Base-by-base conservation (phyloP, 2,888 invertebrate species). In the Melanchra persicariae region DNA sequence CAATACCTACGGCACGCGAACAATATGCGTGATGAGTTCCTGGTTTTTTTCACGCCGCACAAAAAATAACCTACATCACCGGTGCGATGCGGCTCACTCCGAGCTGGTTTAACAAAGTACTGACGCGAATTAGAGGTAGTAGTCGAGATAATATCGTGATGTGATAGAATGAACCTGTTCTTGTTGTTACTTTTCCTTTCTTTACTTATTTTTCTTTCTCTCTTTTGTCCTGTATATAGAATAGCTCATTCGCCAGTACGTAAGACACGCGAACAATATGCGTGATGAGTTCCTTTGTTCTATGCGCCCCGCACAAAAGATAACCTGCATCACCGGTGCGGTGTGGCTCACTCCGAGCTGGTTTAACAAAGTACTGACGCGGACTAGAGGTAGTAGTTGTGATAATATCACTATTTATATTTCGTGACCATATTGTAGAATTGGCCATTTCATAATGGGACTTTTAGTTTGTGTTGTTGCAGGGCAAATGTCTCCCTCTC, bases 11-110 rank as follows among this genome's bases (percentile, higher is more conserved):
- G 40, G 64, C 57, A 65, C n/a, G 43, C 34, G 66, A 85, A 83
- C 84, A 85, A 82, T 83, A 85, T 79, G 77, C 82, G 82, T 83
- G 84, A 84, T 85, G 84, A 84, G 84, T 60, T 82, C 74, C 65
- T n/a, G 82, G 80, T 85, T 83, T 85, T 83, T 70, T 69, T 77
- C 77, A 72, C 65, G 55, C 63, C 74, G 58, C 55, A 84, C 83
- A 77, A 83, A 80, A 85, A 77, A 70, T 57, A 73, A 73, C 74
- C 83, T 68, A 76, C 62, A 77, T 82, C 82, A 67, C 55, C 60
- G 60, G 64, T 19, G 49, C 58, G 63, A 67, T 26, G 43, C 26
- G 65, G 71, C 63, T 79, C 63, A 67, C 54, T 60, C n/a, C 52
- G 59, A 57, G 62, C 54, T 22, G 52, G 81, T 78, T 57, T 68